phyloP scores from a whole-genome alignment of 2,888 invertebrate genomes.

The Diaphora mendica region DNA sequence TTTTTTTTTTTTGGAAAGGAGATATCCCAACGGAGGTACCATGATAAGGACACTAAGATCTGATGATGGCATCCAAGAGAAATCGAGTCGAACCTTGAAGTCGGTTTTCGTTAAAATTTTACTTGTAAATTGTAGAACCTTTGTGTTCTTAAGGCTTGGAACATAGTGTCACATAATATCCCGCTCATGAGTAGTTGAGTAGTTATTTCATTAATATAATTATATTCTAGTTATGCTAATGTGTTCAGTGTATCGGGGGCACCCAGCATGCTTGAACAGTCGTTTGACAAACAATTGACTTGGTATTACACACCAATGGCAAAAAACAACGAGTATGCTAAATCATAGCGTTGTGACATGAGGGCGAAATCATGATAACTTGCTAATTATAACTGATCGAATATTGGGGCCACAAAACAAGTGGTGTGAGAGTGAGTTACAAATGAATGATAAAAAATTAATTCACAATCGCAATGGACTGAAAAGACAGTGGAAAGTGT shows the following conservation, averaged over 20 bases:
- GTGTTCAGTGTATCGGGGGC: slow-evolving; percentile 52
- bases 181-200: background rate
- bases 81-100: too few species aligned
- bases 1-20: too few species aligned
- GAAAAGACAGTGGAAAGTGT: background rate
- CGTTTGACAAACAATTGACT: slow-evolving; percentile 41
- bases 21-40: too few species aligned
- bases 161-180: background rate
- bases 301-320: slow-evolving; percentile 30
- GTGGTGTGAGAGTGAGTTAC: background rate
- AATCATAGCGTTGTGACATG: background rate
- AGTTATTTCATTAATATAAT: slow-evolving; percentile 19
- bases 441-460: background rate
- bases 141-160: background rate
- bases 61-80: too few species aligned
- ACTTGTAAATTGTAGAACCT: too few species aligned
- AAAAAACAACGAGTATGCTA: slow-evolving; percentile 44
- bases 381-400: background rate
- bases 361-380: background rate
- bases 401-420: background rate
- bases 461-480: background rate
- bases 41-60: too few species aligned
- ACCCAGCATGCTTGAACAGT: slow-evolving; percentile 57
- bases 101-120: too few species aligned
- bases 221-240: slow-evolving; percentile 70